A percentile compares a stretch with the other conserved stretches of the same genome.
phyloP scores from a whole-genome alignment of 2,113 vertebrate genomes.

The Varanus komodoensis region DNA sequence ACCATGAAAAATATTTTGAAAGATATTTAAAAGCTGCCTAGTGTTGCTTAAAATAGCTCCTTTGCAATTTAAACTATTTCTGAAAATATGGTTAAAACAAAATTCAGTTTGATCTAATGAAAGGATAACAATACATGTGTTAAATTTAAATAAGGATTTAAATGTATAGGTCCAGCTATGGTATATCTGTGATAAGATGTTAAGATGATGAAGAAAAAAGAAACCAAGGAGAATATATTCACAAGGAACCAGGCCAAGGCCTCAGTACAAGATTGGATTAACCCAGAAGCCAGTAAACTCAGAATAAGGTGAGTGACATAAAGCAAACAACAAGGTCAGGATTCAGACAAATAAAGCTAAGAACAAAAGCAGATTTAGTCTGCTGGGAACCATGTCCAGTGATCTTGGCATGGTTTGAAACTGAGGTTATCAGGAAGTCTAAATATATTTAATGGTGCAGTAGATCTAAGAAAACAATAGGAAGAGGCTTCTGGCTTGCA shows the following conservation, averaged over 20 bases:
- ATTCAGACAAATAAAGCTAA: background rate
- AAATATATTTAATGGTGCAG: background rate
- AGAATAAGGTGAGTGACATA: background rate
- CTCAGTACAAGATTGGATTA: background rate
- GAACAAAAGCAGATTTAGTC: background rate
- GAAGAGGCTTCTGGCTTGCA: background rate
- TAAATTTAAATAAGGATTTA: background rate
- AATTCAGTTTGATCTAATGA: slow-evolving; percentile 12
- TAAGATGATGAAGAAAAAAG: background rate
- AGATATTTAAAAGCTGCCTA: slow-evolving; percentile 42
- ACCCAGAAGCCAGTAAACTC: background rate
- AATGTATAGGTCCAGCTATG: background rate
- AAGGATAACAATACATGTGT: background rate
- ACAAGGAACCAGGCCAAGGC: background rate
- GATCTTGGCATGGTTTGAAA: background rate
- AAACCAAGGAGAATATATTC: background rate
- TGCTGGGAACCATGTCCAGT: background rate
- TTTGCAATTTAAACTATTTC: slow-evolving; percentile 11
- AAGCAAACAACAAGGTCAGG: background rate
- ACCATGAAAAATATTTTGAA: slow-evolving; percentile 41
- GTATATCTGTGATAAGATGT: background rate
- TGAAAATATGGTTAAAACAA: slow-evolving; percentile 22
- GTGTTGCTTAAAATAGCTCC: slow-evolving; percentile 28
- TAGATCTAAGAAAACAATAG: background rate
- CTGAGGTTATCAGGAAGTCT: background rate